phyloP scores from a whole-genome alignment of 2,888 invertebrate species.

The Neoascia interrupta region DNA sequence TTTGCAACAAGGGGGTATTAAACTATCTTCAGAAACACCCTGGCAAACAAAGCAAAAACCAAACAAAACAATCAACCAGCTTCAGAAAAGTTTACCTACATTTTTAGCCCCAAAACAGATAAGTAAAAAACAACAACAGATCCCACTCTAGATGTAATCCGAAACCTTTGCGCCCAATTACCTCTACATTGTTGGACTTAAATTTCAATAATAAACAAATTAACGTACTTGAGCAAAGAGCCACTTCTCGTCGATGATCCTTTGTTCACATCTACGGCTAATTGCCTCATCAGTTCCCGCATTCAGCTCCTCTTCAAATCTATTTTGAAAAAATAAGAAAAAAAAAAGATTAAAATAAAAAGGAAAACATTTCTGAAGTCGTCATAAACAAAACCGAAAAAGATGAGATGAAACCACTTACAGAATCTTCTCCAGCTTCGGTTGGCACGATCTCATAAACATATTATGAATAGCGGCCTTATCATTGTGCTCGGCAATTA shows the following conservation, averaged over 20 bases:
- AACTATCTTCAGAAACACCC: too few relatives aligned
- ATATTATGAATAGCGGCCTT: slow-evolving; percentile 52
- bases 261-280: slow-evolving; percentile 71
- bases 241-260: slow-evolving; percentile 79
- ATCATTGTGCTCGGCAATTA: slow-evolving; percentile 49
- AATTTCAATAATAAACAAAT: slow-evolving; percentile 10
- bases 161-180: slow-evolving; percentile 4
- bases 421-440: slow-evolving; percentile 36
- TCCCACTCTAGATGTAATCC: too few relatives aligned
- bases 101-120: too few relatives aligned
- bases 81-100: too few relatives aligned
- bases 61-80: too few relatives aligned
- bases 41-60: too few relatives aligned
- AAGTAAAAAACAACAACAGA: too few relatives aligned
- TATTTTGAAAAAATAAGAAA: slow-evolving; percentile 29
- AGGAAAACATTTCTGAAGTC: slow-evolving; percentile 53
- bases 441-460: slow-evolving; percentile 30
- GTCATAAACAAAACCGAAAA: slow-evolving; percentile 15
- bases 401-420: slow-evolving; percentile 32
- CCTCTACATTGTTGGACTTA: not conserved
- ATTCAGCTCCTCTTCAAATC: slow-evolving; percentile 71
- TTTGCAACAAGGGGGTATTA: too few relatives aligned
- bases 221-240: slow-evolving; percentile 77
- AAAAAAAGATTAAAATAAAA: slow-evolving; percentile 26
- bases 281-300: slow-evolving; percentile 57